Evolutionary conservation across 2,888 invertebrate species (phyloP), one percentile per base, ranked within the genome.

Genomic region (Belgica antarctica): DNA sequence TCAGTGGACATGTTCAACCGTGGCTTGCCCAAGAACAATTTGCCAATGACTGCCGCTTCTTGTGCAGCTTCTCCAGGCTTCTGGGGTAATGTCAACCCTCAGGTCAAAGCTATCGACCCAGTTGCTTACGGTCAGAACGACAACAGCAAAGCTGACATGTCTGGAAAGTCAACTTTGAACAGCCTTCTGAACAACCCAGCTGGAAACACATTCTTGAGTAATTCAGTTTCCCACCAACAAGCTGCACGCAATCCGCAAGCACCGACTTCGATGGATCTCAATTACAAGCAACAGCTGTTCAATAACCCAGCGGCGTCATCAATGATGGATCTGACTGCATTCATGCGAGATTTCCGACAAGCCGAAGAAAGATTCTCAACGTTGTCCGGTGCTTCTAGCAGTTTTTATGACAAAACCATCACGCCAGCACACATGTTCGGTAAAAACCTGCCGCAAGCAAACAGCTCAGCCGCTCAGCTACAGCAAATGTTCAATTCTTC

Each of bases 351-450:
- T 28, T 70, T 61, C 19, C 27, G 61, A 27, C 59, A 59, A 61
- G 61, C 25, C 12, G 70, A 70, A 41, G 61, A 59, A 34, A 47
- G 70, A 47, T 68, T 57, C n/a, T 52, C 68, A 59, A 76, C 76
- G 12, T 76, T 80, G 72, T 27, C 80, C 47, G 76, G 77, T 1
- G 74, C 75, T 62, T n/a, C 71, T 1, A 47, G 70, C 22, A 71
- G 72, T n/a, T 86, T 84, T 73, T 85, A 84, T 72, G 85, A 86
- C 62, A 85, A 86, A 76, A 80, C 81, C 25, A 83, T 85, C 62
- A 84, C 84, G 75, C 84, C 85, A 77, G 83, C 85, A 0, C 85
- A 85, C 68, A 83, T 85, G 79, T 85, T 83, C 74, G 84, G 82
- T 71, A 82, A 84, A 75, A 81, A 78, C 73, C 75, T 82, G 71